Conservation (phyloP, 2,797 vertebrate species). For the Enteromius afrohamiltoni region DNA sequence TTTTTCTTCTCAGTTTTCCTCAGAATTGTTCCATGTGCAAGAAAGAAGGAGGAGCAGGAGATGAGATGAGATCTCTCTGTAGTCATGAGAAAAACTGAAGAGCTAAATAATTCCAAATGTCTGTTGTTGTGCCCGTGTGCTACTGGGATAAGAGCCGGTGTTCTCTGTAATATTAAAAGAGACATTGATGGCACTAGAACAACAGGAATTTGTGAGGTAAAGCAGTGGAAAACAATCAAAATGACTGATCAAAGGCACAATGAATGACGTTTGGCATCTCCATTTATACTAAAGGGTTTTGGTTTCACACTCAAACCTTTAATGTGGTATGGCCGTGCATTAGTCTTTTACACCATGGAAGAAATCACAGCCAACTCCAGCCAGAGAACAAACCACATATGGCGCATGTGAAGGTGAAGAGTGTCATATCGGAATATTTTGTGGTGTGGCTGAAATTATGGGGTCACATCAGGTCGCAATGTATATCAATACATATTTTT, state of each 20-base stretch:
- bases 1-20: constrained; percentile 19
- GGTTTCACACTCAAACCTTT: constrained; percentile 57
- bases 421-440: constrained; percentile 10
- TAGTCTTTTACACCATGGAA: constrained; percentile 32
- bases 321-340: constrained; percentile 54
- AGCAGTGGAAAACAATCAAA: constrained; percentile 57
- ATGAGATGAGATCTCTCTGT: constrained; percentile 7
- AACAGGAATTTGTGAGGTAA: constrained; percentile 65
- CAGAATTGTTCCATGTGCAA: constrained; percentile 10
- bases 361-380: neutral
- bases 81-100: constrained; percentile 25
- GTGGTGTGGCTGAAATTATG: neutral
- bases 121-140: constrained; percentile 9
- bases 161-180: constrained; percentile 63
- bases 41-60: constrained; percentile 13
- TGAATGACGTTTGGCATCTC: constrained; percentile 64
- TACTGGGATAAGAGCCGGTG: neutral
- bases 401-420: constrained; percentile 25
- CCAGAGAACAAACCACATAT: constrained; percentile 36
- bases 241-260: constrained; percentile 66
- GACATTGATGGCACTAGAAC: constrained; percentile 63
- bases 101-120: constrained; percentile 55
- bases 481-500: neutral
- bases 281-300: constrained; percentile 57
- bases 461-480: constrained; percentile 11